Evolutionary conservation across 2,888 invertebrate species (phyloP), one percentile per base, ranked within the genome.

Genomic region (Brachypterus glaber): DNA sequence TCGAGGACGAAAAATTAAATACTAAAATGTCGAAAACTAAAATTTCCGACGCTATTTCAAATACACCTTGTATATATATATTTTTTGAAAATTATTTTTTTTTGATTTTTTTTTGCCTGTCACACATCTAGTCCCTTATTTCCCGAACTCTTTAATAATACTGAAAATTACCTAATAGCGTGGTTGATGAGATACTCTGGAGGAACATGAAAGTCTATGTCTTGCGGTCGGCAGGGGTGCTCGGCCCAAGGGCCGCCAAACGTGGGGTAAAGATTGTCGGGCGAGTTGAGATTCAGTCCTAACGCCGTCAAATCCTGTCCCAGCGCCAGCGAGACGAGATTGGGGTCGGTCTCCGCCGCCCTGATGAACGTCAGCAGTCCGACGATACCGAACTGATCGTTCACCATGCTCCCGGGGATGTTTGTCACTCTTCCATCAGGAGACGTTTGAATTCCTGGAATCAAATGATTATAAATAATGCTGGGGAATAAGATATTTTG

Each of bases 231-330:
- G 74, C 95, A 93, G 37, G 97, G 92, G 63, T 86, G 82, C 66
- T 97, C 97, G 60, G 93, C 89, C 92, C 96, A 98, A 11, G 98
- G 98, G 45, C 97, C 98, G 59, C 92, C 95, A 70, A 98, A 98
- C 58, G 90, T 95, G 64, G 92, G 91, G 75, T 96, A 96, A 56
- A 98, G 77, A 71, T 91, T 90, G 73, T 97, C 97, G 46, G 93
- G 89, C 54, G 95, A 92, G 70, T 97, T 97, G 63, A 98, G 81
- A 76, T 98, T 97, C 64, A 98, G 79, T 52, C 98, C 97, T 57
- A 98, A 76, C 47, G 95, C 92, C 46, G 97, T 98, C 61, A 98
- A 76, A 71, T 98, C 98, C 69, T 93, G 93, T 47, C 98, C 98
- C 59, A 98, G 77, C 43, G 97, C 96, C 63, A 99, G 70, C 42